Evolutionary conservation across 2,797 vertebrate species (phyloP), one percentile per base, ranked within the genome.

Genomic region (Gymnocypris eckloni): DNA sequence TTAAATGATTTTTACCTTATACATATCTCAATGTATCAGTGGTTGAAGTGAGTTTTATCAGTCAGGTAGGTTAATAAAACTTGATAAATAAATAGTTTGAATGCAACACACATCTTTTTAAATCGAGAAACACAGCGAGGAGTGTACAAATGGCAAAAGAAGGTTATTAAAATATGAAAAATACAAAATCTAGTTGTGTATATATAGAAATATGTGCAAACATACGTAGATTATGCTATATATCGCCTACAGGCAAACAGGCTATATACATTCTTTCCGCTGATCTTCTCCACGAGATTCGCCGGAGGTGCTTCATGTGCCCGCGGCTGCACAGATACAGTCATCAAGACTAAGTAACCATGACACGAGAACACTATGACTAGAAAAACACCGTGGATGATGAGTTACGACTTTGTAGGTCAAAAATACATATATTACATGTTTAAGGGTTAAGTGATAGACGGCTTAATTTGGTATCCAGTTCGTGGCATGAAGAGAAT

Each of bases 341-440:
- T 81, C 84, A n/a, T 86, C 84, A 86, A 64, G 78, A 67, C 45
- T 81, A 86, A 86, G 59, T 75, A 52, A 86, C 79, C 84, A 81
- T 86, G 84, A 86, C 79, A 81, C 22, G 37, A 41, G 59, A 66
- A 50, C 52, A 71, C 54, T 13, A 20, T 37, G 77, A 85, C 41
- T 72, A 45, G n/a, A 85, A 80, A 80, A 73, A 39, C 69, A 50
- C 56, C 45, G 33, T 61, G 61, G 28, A 22, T 25, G 18, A 59
- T 18, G 28, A 6, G 43, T 33, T 81, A 64, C 69, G 33, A 75
- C 41, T 43, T 70, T 41, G 15, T 71, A 25, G 39, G 45, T 71
- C 6, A 28, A 6, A 71, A 33, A 64, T 69, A 37, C 16, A 69
- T 33, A 69, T 50, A 33, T 41, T 39, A 54, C 22, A 22, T 39